phyloP scores from a whole-genome alignment of 1,140 invertebrate species.

The Pentalonia nigronervosa region DNA sequence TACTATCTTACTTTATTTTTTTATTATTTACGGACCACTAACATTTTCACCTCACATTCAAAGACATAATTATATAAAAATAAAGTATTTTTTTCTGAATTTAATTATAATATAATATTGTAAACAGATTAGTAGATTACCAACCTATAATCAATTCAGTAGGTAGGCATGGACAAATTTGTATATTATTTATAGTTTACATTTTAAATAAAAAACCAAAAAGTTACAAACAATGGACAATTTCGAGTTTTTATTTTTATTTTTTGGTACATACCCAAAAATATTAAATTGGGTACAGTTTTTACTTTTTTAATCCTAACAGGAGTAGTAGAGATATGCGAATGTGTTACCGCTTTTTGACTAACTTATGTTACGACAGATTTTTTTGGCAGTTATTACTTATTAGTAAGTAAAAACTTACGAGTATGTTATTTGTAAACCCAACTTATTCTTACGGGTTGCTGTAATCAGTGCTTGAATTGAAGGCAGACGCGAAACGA shows the following conservation, averaged over 20 bases:
- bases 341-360: background rate
- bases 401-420: background rate
- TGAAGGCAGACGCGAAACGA: no score
- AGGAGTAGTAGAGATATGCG: background rate
- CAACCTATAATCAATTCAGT: background rate
- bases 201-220: background rate
- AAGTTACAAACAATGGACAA: background rate
- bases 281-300: background rate
- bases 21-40: background rate
- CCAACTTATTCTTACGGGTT: background rate
- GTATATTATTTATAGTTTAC: background rate
- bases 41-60: background rate
- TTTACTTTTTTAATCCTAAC: background rate
- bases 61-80: background rate
- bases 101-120: background rate
- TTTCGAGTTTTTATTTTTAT: background rate
- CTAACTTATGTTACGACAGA: background rate
- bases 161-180: background rate
- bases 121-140: background rate
- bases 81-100: background rate
- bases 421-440: background rate
- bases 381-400: background rate
- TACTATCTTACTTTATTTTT: background rate
- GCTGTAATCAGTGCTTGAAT: background rate
- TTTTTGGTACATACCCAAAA: background rate